Evolutionary conservation across 2,888 invertebrate species (phyloP), one percentile per base, ranked within the genome.

Genomic region (Habroteleia sp.): DNA sequence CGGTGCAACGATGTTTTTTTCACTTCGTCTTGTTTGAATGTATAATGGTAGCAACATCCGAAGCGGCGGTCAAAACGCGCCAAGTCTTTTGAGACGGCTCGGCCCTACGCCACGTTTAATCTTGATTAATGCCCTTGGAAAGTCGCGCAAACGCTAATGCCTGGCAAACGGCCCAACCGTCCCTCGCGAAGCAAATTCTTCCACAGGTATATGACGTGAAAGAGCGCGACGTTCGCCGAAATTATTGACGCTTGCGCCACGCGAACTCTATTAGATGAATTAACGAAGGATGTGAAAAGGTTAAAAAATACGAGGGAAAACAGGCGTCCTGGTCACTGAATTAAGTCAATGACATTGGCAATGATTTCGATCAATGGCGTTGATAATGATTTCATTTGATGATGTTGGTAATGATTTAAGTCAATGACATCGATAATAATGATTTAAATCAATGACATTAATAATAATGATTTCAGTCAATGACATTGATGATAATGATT

Each of bases 61-160:
- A 14, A 27, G 29, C 25, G 39, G 23, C 35, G 33, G 39, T 52
- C 62, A 62, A n/a, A 73, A 58, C 41, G 75, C 73, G 7, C 10
- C 5, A 41, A 23, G 7, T 0, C 5, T 11, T 11, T 41, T 8
- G 27, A 80, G 74, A 79, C 76, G 78, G 56, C 65, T 78, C 77
- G 77, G 82, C 76, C 78, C 77, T 76, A 77, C 72, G 65, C 68
- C 72, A 58, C 82, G 79, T 84, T 85, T 87, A 87, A 87, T 87
- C 86, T 85, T 87, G 87, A 87, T 87, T 87, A 87, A 87, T 87
- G 86, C 83, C 80, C 80, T 78, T 80, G 83, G 82, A 81, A 84
- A 83, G 82, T 83, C 80, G 81, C 82, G 81, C 83, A 85, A 85
- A 86, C 85, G 84, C 86, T 83, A 82, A 85, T 83, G 81, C 81